Base-by-base conservation (phyloP, 2,888 invertebrate genomes). In the Stomorhina lunata region DNA sequence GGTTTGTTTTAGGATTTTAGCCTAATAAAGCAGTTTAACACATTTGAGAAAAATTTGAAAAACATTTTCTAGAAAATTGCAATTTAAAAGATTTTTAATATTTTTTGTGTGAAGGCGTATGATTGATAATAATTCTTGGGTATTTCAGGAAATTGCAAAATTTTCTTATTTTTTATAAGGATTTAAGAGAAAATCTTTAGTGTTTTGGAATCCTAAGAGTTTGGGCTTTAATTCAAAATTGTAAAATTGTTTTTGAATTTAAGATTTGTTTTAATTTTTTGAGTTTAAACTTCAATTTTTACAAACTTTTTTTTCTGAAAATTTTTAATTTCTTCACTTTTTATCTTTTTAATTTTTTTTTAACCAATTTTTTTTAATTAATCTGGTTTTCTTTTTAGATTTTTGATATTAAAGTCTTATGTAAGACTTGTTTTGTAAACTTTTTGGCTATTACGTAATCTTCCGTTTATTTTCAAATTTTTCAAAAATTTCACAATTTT, bases 81-180 rank as follows among this genome's bases (percentile, higher is more conserved):
- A n/a, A n/a, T n/a, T n/a, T n/a, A n/a, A n/a, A n/a, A 7, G 12
- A 37, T 48, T 66, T 59, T 25, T 5, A n/a, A 34, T 15, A 55
- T 45, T 25, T 55, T 57, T 6, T 34, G 2, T 15, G 4, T 10
- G 9, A 17, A 17, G 32, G 25, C 59, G 66, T 68, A 53, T 80
- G 73, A 68, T 61, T 53, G 7, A 48, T 80, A 43, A 66, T 61
- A 80, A 40, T 72, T 45, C 15, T 2, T 6, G 5, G 12, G 3
- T 59, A 4, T 10, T 34, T 9, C 22, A 10, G 32, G 1, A 32
- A 71, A 71, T 37, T 2, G 2, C 4, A 1, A 1, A 0, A 59
- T 37, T n/a, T 37, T 22, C 37, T 59, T 59, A 37, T 22, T 37
- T 40, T 20, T 57, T 34, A 10, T 1, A 20, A 2, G 5, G 1